phyloP scores from a whole-genome alignment of 2,888 invertebrate genomes.

The Aphodius sticticus region DNA sequence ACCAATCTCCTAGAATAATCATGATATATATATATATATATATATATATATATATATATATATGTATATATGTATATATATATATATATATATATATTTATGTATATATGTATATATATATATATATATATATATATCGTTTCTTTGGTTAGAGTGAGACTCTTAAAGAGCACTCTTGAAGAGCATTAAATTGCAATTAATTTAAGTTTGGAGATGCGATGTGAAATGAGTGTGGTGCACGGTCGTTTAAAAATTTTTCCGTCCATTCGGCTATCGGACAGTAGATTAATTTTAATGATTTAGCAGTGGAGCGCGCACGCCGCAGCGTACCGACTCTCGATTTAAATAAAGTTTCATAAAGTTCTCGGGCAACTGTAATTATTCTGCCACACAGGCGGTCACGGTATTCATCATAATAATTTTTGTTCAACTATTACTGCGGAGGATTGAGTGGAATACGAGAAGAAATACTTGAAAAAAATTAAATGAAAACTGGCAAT shows the following conservation, averaged over 20 bases:
- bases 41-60: no score
- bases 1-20: no score
- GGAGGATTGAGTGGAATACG: no score
- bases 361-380: background rate
- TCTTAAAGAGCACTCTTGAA: background rate
- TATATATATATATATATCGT: no score
- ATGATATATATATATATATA: no score
- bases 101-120: no score
- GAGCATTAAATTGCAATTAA: background rate
- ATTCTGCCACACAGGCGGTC: background rate
- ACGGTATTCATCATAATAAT: background rate
- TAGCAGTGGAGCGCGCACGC: background rate
- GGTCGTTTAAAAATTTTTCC: background rate
- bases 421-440: background rate
- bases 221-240: background rate
- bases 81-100: no score
- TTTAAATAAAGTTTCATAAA: background rate
- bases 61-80: no score
- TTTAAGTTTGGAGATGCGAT: background rate
- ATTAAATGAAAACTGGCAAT: no score
- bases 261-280: background rate
- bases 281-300: conserved; percentile 4
- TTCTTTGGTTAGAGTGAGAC: background rate
- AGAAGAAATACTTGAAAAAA: no score
- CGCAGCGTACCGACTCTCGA: background rate